These are phyloP conservation scores for Caenorhabditis angaria DNA, from an alignment of 2,888 invertebrate genomes.

Conservation along the genomic window DNA sequence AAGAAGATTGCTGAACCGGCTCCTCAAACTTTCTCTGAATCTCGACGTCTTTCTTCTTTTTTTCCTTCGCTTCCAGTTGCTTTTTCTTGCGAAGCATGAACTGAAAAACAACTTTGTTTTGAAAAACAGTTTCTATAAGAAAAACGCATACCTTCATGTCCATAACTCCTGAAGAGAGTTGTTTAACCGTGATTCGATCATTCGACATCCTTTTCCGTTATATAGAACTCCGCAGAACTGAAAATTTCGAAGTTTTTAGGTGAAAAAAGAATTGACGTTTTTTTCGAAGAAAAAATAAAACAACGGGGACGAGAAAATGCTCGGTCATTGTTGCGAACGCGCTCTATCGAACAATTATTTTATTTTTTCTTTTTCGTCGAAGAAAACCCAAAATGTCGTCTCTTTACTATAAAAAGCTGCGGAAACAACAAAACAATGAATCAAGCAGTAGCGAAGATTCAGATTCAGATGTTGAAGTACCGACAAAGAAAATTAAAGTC, in stretches of 20 bases:
- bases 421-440: constrained; percentile 25
- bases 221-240: not conserved
- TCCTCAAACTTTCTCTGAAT: constrained; percentile 30
- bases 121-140: not conserved
- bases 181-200: constrained; percentile 36
- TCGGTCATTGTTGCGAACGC: constrained; percentile 8
- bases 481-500: constrained; percentile 8
- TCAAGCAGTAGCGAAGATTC: constrained; percentile 27
- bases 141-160: constrained; percentile 50
- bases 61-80: constrained; percentile 40
- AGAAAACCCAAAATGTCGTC: constrained; percentile 19
- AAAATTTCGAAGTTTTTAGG: not conserved
- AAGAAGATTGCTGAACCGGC: constrained; percentile 7
- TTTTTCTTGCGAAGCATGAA: constrained; percentile 58
- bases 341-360: constrained; percentile 16
- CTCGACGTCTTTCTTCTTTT: constrained; percentile 30
- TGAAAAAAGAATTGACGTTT: not conserved
- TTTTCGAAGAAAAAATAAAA: constrained; percentile 8
- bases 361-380: constrained; percentile 8
- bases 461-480: constrained; percentile 34
- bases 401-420: constrained; percentile 39
- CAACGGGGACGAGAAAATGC: not conserved
- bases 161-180: constrained; percentile 47
- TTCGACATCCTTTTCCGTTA: constrained; percentile 7
- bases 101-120: constrained; percentile 31